Evolutionary conservation across 1,140 invertebrate genomes (phyloP).

Genomic region (Drosophila ananassae): DNA sequence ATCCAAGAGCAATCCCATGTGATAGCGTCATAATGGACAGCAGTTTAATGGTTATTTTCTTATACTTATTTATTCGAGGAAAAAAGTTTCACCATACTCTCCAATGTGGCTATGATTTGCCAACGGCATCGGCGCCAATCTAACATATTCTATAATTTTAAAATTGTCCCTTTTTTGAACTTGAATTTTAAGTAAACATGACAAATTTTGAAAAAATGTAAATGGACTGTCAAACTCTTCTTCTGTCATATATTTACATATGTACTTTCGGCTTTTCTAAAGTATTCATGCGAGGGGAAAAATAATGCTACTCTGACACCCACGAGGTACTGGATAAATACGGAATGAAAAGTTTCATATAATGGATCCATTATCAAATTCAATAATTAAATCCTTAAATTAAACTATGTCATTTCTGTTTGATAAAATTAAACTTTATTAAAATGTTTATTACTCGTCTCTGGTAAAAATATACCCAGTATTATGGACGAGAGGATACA

Average conservation of each 20-base stretch:
- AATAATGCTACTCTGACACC: too few relatives aligned
- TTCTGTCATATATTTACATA: too few relatives aligned
- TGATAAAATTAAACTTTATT: too few relatives aligned
- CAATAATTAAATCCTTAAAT: too few relatives aligned
- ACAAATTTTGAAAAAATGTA: background rate
- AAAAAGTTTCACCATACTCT: conserved; percentile 21
- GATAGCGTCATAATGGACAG: conserved; percentile 63
- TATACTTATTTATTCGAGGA: background rate
- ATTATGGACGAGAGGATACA: conserved; percentile 44
- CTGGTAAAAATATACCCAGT: conserved; percentile 58
- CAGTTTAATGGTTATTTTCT: background rate
- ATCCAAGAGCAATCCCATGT: conserved; percentile 63
- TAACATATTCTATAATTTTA: background rate
- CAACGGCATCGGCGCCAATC: conserved; percentile 46
- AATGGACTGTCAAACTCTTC: too few relatives aligned
- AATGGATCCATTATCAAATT: too few relatives aligned
- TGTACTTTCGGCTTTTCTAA: too few relatives aligned
- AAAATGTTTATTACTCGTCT: conserved; percentile 53
- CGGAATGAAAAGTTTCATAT: too few relatives aligned
- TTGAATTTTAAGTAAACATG: background rate
- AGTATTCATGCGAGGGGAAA: too few relatives aligned
- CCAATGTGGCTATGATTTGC: conserved; percentile 66
- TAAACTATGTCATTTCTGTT: too few relatives aligned
- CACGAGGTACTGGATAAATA: too few relatives aligned
- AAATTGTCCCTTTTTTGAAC: background rate